Evolutionary conservation across 2,797 vertebrate species (phyloP).

Genomic region (Phrynocephalus guinanensis): DNA sequence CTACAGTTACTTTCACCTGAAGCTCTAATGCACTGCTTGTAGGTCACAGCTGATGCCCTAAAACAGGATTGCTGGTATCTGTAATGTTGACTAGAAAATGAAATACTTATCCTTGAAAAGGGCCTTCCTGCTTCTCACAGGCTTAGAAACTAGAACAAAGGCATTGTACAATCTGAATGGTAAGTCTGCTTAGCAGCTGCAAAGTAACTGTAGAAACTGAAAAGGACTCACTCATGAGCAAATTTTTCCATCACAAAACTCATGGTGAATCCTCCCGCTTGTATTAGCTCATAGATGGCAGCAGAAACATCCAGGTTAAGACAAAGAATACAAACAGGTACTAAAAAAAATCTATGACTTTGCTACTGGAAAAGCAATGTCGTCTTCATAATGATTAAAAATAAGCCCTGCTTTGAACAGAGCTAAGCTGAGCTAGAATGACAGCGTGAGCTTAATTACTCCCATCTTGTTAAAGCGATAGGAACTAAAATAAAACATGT

Average conservation of each 20-base stretch:
- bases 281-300: conserved; percentile 6
- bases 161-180: neutral
- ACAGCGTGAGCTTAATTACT: conserved; percentile 27
- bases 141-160: conserved; percentile 26
- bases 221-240: conserved; percentile 2
- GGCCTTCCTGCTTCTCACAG: neutral
- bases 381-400: neutral
- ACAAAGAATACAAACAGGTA: neutral
- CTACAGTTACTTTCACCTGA: neutral
- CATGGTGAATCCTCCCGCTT: neutral
- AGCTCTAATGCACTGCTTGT: neutral
- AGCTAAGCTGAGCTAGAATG: conserved; percentile 17
- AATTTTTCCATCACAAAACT: conserved; percentile 11
- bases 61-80: conserved; percentile 14
- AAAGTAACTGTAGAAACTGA: neutral
- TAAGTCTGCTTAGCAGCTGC: conserved; percentile 24
- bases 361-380: neutral
- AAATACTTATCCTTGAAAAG: conserved; percentile 25
- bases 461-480: neutral
- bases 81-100: neutral
- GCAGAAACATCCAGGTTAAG: neutral
- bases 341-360: conserved; percentile 4
- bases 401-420: conserved; percentile 3
- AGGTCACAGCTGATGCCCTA: neutral
- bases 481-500: conserved; percentile 29